These are phyloP conservation scores for Cheilosia urbana DNA, from an alignment of 2,888 invertebrate species.

Conservation along the genomic window DNA sequence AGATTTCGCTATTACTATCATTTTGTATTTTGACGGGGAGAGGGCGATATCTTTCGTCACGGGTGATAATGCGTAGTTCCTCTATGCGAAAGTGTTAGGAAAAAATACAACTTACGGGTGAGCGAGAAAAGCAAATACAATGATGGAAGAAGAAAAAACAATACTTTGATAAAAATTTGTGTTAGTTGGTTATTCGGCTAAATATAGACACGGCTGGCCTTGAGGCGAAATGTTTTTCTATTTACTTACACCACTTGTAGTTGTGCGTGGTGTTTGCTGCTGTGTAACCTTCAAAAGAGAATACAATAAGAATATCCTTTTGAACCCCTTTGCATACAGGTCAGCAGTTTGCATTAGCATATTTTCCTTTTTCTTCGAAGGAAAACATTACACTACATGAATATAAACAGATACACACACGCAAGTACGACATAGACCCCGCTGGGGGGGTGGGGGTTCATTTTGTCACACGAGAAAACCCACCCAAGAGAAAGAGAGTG, in stretches of 20 bases:
- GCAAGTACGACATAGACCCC: slow-evolving; percentile 52
- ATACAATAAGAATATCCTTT: slow-evolving; percentile 1
- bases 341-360: slow-evolving; percentile 66
- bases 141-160: background rate
- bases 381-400: slow-evolving; percentile 30
- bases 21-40: background rate
- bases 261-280: slow-evolving; percentile 3
- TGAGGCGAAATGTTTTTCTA: background rate
- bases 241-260: background rate
- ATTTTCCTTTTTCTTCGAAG: slow-evolving; percentile 48
- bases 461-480: slow-evolving; percentile 66
- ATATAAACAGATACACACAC: slow-evolving; percentile 47
- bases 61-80: slow-evolving; percentile 6
- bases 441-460: slow-evolving; percentile 43
- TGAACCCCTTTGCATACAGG: slow-evolving; percentile 59
- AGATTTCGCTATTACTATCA: slow-evolving; percentile 2
- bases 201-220: slow-evolving; percentile 16
- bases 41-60: slow-evolving; percentile 20
- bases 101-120: slow-evolving; percentile 9
- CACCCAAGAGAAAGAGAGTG: slow-evolving; percentile 62
- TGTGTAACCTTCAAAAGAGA: background rate
- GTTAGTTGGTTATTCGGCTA: slow-evolving; percentile 39
- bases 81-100: slow-evolving; percentile 5
- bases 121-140: slow-evolving; percentile 4
- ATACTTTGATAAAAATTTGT: slow-evolving; percentile 20